Conservation (phyloP, 2,888 invertebrate species). For the Microctonus aethiopoides region DNA sequence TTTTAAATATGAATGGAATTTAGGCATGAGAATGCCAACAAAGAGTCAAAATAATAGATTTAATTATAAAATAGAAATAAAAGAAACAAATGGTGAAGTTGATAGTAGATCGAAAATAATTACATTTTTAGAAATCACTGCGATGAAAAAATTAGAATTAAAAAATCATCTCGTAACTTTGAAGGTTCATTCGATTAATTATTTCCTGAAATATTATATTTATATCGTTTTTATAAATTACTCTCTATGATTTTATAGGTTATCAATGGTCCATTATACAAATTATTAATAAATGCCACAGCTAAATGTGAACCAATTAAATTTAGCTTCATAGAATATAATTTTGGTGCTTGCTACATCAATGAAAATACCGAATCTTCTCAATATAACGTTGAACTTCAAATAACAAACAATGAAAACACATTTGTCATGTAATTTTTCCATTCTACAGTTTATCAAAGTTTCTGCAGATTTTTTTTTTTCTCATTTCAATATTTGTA, state of each 20-base stretch:
- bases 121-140: constrained; percentile 45
- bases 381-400: constrained; percentile 66
- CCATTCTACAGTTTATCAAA: not conserved
- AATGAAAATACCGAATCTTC: constrained; percentile 66
- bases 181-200: constrained; percentile 43
- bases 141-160: constrained; percentile 45
- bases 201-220: constrained; percentile 8
- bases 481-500: too few species aligned
- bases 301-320: constrained; percentile 71
- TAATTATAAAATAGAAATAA: constrained; percentile 35
- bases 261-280: constrained; percentile 75
- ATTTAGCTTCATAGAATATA: constrained; percentile 73
- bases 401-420: constrained; percentile 62
- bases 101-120: constrained; percentile 34
- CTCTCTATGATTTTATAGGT: constrained; percentile 68
- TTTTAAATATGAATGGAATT: constrained; percentile 62
- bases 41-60: constrained; percentile 22
- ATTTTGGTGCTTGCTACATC: constrained; percentile 77
- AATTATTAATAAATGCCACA: constrained; percentile 71
- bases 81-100: constrained; percentile 44
- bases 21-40: constrained; percentile 47
- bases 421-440: constrained; percentile 56
- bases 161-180: constrained; percentile 45
- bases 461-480: not conserved
- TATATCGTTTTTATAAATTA: not conserved